These are phyloP conservation scores for Ceratina japonica DNA, from an alignment of 1,140 invertebrate species.

Conservation along the genomic window DNA sequence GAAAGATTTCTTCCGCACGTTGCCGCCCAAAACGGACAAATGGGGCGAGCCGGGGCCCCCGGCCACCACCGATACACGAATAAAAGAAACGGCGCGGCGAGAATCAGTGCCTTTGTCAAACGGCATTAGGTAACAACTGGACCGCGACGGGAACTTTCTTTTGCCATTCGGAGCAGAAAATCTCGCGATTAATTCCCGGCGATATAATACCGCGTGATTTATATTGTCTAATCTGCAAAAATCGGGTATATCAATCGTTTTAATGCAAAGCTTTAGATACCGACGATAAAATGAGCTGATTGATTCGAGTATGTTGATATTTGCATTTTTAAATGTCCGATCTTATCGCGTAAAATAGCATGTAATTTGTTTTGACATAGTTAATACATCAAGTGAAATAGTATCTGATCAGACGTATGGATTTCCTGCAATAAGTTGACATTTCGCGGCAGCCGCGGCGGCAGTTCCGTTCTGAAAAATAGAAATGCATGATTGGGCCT, in stretches of 20 bases:
- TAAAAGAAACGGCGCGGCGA: constrained; percentile 67
- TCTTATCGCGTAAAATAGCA: neutral
- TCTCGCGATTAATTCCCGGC: neutral
- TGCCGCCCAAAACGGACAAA: constrained; percentile 75
- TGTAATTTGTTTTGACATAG: neutral
- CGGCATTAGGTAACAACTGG: neutral
- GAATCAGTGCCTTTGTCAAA: constrained; percentile 54
- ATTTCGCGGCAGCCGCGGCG: neutral
- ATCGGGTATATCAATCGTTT: neutral
- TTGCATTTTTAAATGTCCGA: neutral
- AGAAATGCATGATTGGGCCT: neutral
- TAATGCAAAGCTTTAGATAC: too few relatives aligned
- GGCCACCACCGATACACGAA: constrained; percentile 63
- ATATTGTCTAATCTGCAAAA: neutral
- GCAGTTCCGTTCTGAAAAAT: neutral
- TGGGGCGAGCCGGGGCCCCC: constrained; percentile 74
- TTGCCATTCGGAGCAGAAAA: neutral
- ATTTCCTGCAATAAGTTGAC: neutral
- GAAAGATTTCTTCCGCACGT: constrained; percentile 76
- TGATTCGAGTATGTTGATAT: neutral
- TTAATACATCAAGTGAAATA: neutral
- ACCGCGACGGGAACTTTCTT: neutral
- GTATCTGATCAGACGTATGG: neutral
- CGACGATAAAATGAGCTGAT: too few relatives aligned
- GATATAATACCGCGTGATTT: neutral